These are phyloP conservation scores for Choristoneura fumiferana DNA, from an alignment of 1,140 invertebrate species.

Conservation along the genomic window DNA sequence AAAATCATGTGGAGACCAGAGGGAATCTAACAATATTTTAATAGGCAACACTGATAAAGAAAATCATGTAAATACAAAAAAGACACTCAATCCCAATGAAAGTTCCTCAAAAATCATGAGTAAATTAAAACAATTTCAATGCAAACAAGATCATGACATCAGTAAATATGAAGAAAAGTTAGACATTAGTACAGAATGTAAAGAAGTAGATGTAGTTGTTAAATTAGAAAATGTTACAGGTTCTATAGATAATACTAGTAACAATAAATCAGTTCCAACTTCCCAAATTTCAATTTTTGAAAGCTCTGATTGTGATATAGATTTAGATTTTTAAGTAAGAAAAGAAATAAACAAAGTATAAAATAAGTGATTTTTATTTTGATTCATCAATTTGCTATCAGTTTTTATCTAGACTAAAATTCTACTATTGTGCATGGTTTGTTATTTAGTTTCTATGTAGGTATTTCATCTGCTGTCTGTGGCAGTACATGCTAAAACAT, in stretches of 20 bases:
- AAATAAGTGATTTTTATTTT: no score
- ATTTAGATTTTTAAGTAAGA: conserved; percentile 64
- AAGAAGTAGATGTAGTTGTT: conserved; percentile 11
- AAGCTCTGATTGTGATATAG: conserved; percentile 72
- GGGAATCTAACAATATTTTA: neutral
- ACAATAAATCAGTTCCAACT: conserved; percentile 37
- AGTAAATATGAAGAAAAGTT: conserved; percentile 47
- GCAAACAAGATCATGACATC: conserved; percentile 48
- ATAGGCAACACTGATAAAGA: neutral
- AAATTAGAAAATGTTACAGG: conserved; percentile 25
- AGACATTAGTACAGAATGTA: conserved; percentile 12
- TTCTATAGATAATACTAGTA: conserved; percentile 23
- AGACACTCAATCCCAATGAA: conserved; percentile 19
- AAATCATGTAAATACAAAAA: conserved; percentile 6
- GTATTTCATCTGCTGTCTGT: no score
- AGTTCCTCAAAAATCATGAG: conserved; percentile 36
- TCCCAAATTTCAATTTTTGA: conserved; percentile 76
- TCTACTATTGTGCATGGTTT: no score
- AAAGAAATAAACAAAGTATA: conserved; percentile 7
- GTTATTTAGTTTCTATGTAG: no score
- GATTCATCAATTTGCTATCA: no score
- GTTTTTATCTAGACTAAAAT: no score
- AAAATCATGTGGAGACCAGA: conserved; percentile 23
- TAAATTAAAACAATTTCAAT: conserved; percentile 69
- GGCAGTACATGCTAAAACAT: no score